These are phyloP conservation scores for Acrocephalus arundinaceus DNA, from an alignment of 2,113 vertebrate species.

Conservation along the genomic window DNA sequence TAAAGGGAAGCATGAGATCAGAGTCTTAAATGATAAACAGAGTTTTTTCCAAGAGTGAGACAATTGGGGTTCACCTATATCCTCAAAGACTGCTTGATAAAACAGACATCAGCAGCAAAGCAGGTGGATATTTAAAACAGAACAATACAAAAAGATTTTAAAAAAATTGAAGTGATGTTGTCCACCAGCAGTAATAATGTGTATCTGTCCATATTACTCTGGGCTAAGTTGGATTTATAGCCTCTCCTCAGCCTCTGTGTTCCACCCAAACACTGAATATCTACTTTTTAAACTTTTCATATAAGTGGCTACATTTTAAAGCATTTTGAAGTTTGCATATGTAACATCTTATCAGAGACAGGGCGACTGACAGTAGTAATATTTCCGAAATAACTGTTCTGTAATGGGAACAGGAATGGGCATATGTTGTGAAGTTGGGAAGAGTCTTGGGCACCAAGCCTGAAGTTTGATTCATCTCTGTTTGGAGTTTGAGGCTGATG, in stretches of 20 bases:
- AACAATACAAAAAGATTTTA: neutral
- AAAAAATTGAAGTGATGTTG: neutral
- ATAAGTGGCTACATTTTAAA: neutral
- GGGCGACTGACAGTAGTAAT: neutral
- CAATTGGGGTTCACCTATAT: neutral
- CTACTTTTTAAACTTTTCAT: neutral
- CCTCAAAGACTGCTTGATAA: neutral
- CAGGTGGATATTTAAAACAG: neutral
- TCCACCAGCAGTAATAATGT: neutral
- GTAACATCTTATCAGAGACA: neutral
- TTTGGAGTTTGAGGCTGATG: neutral
- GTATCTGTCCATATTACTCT: accelerated
- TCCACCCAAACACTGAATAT: neutral
- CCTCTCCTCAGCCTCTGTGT: neutral
- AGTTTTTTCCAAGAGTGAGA: neutral
- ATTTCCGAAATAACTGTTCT: neutral
- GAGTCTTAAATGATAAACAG: neutral
- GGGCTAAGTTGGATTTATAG: neutral
- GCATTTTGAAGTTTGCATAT: neutral
- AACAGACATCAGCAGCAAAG: neutral
- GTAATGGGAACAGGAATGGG: neutral
- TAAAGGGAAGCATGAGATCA: neutral
- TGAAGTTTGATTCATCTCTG: neutral
- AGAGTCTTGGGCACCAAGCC: neutral
- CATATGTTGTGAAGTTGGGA: neutral